Base-by-base conservation (phyloP, 2,113 vertebrate genomes). In the Cebidichthys violaceus region DNA sequence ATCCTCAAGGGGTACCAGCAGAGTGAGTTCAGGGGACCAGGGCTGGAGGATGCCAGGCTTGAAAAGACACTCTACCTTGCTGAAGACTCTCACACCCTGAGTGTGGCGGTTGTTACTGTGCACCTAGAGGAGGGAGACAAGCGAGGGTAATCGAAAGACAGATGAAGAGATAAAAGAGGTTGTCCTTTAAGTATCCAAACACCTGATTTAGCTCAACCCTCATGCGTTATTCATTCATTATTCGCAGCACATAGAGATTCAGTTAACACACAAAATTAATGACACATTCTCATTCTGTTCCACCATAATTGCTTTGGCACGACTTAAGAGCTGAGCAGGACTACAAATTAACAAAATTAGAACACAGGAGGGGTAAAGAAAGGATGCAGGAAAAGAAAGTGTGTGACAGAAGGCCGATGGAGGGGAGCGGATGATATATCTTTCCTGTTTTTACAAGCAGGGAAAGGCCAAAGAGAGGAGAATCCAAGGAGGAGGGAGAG, bases 31-130 rank as follows among this genome's bases (percentile, higher is more conserved):
- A 1, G 90, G 90, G 4, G 96, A 96, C 98, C 98, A 99, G 9
- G 95, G 94, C 3, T 90, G 92, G 72, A 97, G 93, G 50, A 96
- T 84, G 54, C 91, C 90, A 0, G 90, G 89, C 85, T 96, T 97
- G 85, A 99, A 99, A 61, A 92, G 92, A 33, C 98, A 99, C 62
- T 96, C 94, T 41, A 96, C 97, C 64, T 93, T 95, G 0, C 90
- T 93, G 66, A 98, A 98, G 31, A 98, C 95, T 3, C 96, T 94
- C 66, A 98, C 97, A 0, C 96, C 96, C 82, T 96, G 93, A 0
- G 96, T 95, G 94, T 96, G 96, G 79, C 96, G 96, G 92, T 99
- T 98, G 94, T 98, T 99, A 76, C 97, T 97, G 89, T 99, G 97
- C 29, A 99, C 96, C 97, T 98, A 77, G 17, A 57, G 15, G 11